phyloP scores from a whole-genome alignment of 2,113 vertebrate genomes.

The Centrocercus urophasianus region DNA sequence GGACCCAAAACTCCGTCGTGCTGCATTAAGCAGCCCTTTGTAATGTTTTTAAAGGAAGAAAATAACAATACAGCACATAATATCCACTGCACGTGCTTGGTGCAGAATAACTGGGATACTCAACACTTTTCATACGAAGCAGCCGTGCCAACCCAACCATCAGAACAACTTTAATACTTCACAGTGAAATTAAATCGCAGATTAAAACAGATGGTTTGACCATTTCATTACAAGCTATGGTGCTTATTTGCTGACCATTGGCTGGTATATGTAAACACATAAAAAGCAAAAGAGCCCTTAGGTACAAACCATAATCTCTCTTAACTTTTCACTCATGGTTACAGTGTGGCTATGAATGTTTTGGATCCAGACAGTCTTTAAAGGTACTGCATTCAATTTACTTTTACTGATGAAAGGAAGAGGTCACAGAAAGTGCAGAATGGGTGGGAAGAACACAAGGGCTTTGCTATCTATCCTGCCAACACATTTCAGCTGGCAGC shows the following conservation, averaged over 20 bases:
- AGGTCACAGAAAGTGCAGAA: constrained; percentile 55
- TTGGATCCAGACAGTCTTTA: constrained; percentile 68
- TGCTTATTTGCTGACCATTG: constrained; percentile 66
- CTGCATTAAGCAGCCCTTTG: constrained; percentile 6
- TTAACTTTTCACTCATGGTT: constrained; percentile 60
- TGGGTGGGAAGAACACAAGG: not conserved
- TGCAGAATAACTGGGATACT: constrained; percentile 50
- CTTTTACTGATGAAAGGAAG: not conserved
- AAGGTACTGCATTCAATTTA: constrained; percentile 67
- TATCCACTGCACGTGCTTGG: constrained; percentile 26
- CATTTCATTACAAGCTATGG: constrained; percentile 52
- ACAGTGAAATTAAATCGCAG: constrained; percentile 52
- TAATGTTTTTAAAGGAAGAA: constrained; percentile 16
- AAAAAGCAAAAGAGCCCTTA: constrained; percentile 65
- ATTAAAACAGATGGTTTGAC: constrained; percentile 63
- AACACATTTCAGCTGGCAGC: not conserved
- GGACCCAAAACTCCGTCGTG: not conserved
- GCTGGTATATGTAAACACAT: constrained; percentile 66
- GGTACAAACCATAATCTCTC: constrained; percentile 44
- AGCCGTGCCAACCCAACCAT: not conserved
- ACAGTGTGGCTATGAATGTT: constrained; percentile 57
- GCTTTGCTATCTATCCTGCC: not conserved
- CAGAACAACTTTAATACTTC: constrained; percentile 60
- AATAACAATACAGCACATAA: constrained; percentile 40
- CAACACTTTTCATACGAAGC: constrained; percentile 38